A percentile compares a stretch with the other conserved stretches of the same genome.
These are phyloP conservation scores for Callosobruchus maculatus DNA, from an alignment of 2,888 invertebrate genomes.

Conservation along the genomic window DNA sequence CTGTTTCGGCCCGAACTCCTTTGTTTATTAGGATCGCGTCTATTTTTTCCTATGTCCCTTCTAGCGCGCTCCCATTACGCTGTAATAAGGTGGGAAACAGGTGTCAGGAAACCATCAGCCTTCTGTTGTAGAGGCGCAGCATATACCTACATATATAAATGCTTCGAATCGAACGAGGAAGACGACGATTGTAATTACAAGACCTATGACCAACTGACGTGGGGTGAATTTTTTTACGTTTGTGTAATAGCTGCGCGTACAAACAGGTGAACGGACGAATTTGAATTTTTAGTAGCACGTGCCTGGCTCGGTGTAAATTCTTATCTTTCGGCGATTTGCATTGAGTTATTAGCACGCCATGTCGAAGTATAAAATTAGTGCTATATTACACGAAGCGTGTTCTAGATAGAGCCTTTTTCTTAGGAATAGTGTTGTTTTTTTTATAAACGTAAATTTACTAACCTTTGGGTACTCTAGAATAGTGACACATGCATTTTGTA, in stretches of 20 bases:
- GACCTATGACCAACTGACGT: slow-evolving; percentile 1
- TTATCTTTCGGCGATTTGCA: background rate
- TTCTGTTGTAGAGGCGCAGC: background rate
- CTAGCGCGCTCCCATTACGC: background rate
- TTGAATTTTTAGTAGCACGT: background rate
- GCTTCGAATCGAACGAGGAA: background rate
- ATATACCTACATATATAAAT: too few species aligned
- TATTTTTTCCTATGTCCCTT: background rate
- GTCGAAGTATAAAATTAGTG: too few species aligned
- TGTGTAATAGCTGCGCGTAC: background rate
- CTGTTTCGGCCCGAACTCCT: background rate
- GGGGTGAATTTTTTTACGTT: slow-evolving; percentile 1
- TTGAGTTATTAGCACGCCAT: background rate
- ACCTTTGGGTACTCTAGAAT: too few species aligned
- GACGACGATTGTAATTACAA: background rate
- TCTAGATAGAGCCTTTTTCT: too few species aligned
- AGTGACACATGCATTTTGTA: too few species aligned
- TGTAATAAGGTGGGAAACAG: background rate
- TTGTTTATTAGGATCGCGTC: background rate
- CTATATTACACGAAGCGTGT: too few species aligned
- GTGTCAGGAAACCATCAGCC: background rate
- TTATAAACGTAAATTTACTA: too few species aligned
- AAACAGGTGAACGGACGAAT: background rate
- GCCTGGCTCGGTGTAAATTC: background rate
- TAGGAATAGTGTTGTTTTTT: too few species aligned